phyloP scores from a whole-genome alignment of 1,140 invertebrate species.

The Cyclargus thomasi region DNA sequence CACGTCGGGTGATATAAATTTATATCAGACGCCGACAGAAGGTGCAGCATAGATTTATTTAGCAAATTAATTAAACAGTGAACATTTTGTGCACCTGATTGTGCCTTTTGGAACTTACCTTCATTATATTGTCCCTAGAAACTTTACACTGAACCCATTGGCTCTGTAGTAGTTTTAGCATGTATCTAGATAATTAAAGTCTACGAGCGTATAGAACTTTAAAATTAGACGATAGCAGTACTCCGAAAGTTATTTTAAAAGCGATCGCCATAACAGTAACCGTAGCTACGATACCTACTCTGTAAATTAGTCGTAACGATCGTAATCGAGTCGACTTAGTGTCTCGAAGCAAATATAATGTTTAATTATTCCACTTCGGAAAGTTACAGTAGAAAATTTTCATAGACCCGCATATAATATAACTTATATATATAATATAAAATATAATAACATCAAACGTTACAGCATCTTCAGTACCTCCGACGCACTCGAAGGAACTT shows the following conservation, averaged over 20 bases:
- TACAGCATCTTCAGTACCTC: background rate
- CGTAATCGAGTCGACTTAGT: background rate
- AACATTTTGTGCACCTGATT: conserved; percentile 31
- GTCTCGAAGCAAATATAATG: background rate
- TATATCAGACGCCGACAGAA: conserved; percentile 55
- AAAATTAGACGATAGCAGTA: too few species aligned
- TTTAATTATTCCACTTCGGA: background rate
- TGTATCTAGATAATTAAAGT: background rate
- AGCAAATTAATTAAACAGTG: conserved; percentile 66
- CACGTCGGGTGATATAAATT: conserved; percentile 60
- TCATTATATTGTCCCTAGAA: too few species aligned
- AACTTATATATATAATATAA: too few species aligned
- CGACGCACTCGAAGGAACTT: conserved; percentile 20
- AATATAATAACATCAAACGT: background rate
- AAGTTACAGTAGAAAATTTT: conserved; percentile 4
- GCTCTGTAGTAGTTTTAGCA: too few species aligned
- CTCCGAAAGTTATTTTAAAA: background rate
- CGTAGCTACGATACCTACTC: background rate
- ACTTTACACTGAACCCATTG: too few species aligned
- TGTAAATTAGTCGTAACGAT: background rate
- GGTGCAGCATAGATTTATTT: conserved; percentile 57
- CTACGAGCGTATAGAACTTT: too few species aligned
- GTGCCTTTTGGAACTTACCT: background rate
- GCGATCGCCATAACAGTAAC: background rate
- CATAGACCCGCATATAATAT: background rate